phyloP scores from a whole-genome alignment of 2,797 vertebrate species.

The Florisuga fusca region DNA sequence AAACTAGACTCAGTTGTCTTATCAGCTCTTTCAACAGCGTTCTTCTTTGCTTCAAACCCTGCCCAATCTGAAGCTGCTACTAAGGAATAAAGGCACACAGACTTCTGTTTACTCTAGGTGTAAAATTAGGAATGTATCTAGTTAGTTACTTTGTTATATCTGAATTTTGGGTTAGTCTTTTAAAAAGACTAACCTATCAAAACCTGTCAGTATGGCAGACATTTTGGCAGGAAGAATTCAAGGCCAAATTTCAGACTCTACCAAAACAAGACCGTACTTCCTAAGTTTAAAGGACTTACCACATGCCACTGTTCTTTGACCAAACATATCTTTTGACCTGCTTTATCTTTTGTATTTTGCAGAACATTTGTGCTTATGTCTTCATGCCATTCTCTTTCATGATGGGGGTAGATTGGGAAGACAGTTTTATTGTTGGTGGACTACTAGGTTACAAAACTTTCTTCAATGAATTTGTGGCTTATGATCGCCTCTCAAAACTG shows the following conservation, averaged over 20 bases:
- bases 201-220: background rate
- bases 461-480: constrained; percentile 92
- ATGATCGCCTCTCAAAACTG: constrained; percentile 82
- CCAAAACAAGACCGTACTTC: background rate
- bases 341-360: constrained; percentile 26
- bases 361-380: constrained; percentile 89
- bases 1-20: background rate
- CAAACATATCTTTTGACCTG: background rate
- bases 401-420: constrained; percentile 92
- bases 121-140: background rate
- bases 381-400: constrained; percentile 92
- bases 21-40: background rate
- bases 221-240: background rate
- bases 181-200: background rate
- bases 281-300: background rate
- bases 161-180: background rate
- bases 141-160: background rate
- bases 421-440: constrained; percentile 88
- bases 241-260: background rate
- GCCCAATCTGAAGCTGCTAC: background rate
- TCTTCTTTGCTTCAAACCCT: background rate
- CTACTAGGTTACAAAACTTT: constrained; percentile 90
- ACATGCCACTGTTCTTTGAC: background rate
- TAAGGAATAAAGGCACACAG: background rate
- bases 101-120: background rate